These are phyloP conservation scores for Meloidogyne floridensis DNA, from an alignment of 1,140 invertebrate species.

Conservation along the genomic window DNA sequence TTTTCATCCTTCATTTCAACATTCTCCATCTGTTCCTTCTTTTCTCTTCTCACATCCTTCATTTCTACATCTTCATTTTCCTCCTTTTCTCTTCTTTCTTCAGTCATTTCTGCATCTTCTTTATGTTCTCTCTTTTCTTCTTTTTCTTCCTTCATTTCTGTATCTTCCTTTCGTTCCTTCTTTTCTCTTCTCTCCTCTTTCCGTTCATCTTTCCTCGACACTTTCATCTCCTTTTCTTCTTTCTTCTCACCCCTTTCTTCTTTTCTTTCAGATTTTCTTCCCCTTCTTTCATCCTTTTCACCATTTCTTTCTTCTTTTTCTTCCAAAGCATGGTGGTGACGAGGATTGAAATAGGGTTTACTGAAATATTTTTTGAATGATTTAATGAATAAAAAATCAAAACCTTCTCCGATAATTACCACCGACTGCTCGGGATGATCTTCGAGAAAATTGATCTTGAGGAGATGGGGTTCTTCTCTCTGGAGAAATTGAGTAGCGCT, in stretches of 20 bases:
- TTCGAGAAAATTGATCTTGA: no score
- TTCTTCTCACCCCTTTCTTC: no score
- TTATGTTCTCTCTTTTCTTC: neutral
- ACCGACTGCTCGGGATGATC: no score
- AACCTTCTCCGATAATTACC: no score
- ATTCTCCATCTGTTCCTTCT: neutral
- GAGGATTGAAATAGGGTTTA: no score
- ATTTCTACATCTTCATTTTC: neutral
- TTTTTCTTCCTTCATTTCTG: neutral
- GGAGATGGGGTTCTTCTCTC: no score
- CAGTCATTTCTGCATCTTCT: neutral
- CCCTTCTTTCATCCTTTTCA: neutral
- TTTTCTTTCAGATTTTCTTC: neutral
- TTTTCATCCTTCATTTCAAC: no score
- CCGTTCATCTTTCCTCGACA: no score
- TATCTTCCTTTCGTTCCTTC: neutral
- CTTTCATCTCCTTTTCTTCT: neutral
- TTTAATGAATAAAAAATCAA: no score
- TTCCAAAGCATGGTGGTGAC: neutral
- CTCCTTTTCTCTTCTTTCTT: no score
- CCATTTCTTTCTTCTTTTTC: slow-evolving; percentile 1
- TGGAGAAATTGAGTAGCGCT: no score
- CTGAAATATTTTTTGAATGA: no score
- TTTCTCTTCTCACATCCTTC: neutral
- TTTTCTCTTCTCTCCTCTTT: slow-evolving; percentile 6